Conservation (phyloP, 2,797 vertebrate genomes). For the Chaetodon trifasciatus region DNA sequence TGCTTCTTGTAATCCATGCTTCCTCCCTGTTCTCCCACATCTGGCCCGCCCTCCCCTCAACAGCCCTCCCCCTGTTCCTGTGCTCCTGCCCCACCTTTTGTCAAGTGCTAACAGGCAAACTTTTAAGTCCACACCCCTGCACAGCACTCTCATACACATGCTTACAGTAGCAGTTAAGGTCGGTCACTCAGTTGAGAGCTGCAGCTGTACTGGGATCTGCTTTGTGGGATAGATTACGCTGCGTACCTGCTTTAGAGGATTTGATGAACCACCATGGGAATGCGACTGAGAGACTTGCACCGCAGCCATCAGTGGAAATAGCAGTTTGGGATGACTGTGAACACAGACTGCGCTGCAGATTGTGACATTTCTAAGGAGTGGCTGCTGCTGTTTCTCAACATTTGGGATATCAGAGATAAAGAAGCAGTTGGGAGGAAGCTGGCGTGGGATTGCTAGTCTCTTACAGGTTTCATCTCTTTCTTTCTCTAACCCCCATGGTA, state of each 20-base stretch:
- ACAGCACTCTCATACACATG: constrained; percentile 50
- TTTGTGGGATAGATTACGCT: constrained; percentile 10
- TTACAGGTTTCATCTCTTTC: constrained; percentile 12
- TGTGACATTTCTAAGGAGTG: constrained; percentile 65
- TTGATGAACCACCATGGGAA: constrained; percentile 21
- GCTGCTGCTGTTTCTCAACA: constrained; percentile 62
- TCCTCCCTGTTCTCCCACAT: constrained; percentile 18
- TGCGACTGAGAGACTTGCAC: not conserved
- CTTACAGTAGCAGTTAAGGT: constrained; percentile 30
- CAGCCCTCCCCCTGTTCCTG: constrained; percentile 49
- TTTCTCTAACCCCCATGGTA: not conserved
- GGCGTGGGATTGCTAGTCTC: constrained; percentile 22
- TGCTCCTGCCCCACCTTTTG: constrained; percentile 76
- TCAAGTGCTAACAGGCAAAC: constrained; percentile 84
- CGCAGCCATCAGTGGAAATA: constrained; percentile 1
- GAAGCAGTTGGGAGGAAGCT: constrained; percentile 21
- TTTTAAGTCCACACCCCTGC: constrained; percentile 71
- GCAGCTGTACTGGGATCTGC: constrained; percentile 14
- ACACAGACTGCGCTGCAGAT: constrained; percentile 27
- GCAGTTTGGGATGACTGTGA: constrained; percentile 45
- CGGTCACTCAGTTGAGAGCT: constrained; percentile 39
- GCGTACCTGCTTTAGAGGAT: constrained; percentile 28
- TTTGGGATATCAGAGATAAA: constrained; percentile 43
- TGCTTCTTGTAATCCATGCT: constrained; percentile 40
- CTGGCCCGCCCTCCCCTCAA: constrained; percentile 41